A percentile compares a stretch with the other conserved stretches of the same genome.
Conservation (phyloP, 2,888 invertebrate species). For the Heliconius aoede region DNA sequence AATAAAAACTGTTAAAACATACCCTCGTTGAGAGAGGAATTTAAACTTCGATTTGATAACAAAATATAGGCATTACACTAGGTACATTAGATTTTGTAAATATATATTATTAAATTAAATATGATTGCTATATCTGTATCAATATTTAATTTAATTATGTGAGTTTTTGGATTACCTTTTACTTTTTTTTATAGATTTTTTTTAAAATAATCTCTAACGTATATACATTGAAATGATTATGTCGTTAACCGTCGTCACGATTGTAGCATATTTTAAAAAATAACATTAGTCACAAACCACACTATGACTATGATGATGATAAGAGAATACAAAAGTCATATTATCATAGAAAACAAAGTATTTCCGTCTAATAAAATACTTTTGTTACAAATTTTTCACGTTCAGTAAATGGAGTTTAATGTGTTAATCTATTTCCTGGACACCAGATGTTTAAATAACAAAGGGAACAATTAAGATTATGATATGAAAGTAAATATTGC, state of each 20-base stretch:
- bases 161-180: not conserved
- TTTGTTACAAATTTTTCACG: slow-evolving; percentile 64
- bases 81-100: not conserved
- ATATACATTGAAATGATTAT: not conserved
- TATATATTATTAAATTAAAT: not conserved
- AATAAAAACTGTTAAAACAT: slow-evolving; percentile 33
- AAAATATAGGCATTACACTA: not conserved
- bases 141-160: not conserved
- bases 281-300: slow-evolving; percentile 42
- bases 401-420: slow-evolving; percentile 55
- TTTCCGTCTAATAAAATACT: slow-evolving; percentile 59
- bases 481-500: slow-evolving; percentile 48
- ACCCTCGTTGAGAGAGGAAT: slow-evolving; percentile 17
- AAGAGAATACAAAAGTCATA: slow-evolving; percentile 48
- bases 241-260: slow-evolving; percentile 3
- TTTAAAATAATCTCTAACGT: not conserved
- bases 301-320: slow-evolving; percentile 36
- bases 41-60: not conserved
- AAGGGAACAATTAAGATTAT: slow-evolving; percentile 59
- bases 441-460: slow-evolving; percentile 63
- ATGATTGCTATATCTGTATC: not conserved
- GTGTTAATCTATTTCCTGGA: slow-evolving; percentile 59
- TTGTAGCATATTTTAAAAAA: slow-evolving; percentile 34
- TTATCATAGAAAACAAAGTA: slow-evolving; percentile 55
- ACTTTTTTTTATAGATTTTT: too few relatives aligned